These are phyloP conservation scores for Tapera naevia DNA, from an alignment of 2,797 vertebrate genomes.

Conservation along the genomic window DNA sequence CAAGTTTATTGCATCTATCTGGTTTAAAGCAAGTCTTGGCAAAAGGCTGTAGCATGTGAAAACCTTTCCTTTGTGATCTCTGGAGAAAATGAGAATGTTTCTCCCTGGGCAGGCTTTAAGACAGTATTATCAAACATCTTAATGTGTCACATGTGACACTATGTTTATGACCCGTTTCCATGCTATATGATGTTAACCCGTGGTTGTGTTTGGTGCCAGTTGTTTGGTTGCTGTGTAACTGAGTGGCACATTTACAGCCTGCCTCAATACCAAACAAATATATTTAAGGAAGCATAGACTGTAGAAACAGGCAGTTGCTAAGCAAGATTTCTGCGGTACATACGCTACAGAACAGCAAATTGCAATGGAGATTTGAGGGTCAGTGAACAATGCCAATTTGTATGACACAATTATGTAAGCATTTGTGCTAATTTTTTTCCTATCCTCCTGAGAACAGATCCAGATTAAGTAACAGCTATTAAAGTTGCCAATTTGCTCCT, in stretches of 20 bases:
- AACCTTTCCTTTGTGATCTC: background rate
- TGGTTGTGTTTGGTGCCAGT: background rate
- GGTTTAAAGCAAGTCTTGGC: background rate
- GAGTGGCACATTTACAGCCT: background rate
- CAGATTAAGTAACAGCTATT: background rate
- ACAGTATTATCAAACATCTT: background rate
- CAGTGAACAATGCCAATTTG: background rate
- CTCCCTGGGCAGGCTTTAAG: background rate
- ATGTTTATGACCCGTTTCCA: background rate
- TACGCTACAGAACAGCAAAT: background rate
- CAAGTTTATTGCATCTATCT: background rate
- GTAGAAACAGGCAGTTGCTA: background rate
- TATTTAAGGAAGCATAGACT: background rate
- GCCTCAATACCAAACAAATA: background rate
- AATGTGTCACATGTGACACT: background rate
- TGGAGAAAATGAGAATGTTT: background rate
- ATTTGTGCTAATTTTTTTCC: background rate
- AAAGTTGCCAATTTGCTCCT: slow-evolving; percentile 1
- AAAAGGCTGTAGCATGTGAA: background rate
- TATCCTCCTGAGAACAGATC: background rate
- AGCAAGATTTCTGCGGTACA: background rate
- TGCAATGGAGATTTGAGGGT: background rate
- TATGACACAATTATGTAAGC: background rate
- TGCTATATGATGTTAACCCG: background rate
- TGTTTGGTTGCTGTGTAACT: background rate